Evolutionary conservation across 2,888 invertebrate genomes (phyloP).

Genomic region (Therioaphis trifolii): DNA sequence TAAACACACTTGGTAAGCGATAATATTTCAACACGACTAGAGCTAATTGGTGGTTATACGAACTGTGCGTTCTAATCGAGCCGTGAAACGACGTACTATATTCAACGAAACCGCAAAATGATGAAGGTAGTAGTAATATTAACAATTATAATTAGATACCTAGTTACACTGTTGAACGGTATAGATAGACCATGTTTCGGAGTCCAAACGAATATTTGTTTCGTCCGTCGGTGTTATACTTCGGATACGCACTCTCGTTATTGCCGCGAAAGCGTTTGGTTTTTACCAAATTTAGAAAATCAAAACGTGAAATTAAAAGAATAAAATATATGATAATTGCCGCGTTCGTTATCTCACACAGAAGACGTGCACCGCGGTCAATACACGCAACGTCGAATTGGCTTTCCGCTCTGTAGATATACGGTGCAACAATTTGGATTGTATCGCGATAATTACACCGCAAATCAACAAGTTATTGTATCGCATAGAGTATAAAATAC

Average conservation of each 20-base stretch:
- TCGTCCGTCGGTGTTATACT: conserved; percentile 1
- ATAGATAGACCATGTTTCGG: neutral
- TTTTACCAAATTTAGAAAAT: conserved; percentile 31
- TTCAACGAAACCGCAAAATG: neutral
- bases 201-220: neutral
- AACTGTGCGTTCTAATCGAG: neutral
- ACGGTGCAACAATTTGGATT: neutral
- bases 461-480: conserved; percentile 2
- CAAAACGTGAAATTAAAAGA: conserved; percentile 19
- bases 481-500: neutral
- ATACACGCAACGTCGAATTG: conserved; percentile 2
- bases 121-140: neutral
- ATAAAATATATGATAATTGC: conserved; percentile 1
- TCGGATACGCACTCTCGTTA: conserved; percentile 44
- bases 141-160: conserved; percentile 1
- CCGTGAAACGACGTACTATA: neutral
- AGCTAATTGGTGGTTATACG: conserved; percentile 27
- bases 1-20: no score
- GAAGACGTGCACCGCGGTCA: neutral
- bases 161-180: no score
- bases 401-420: conserved; percentile 32
- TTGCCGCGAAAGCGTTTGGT: conserved; percentile 27
- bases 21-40: no score
- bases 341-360: neutral
- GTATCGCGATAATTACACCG: conserved; percentile 17